Evolutionary conservation across 2,797 vertebrate genomes (phyloP).

Genomic region (Hoplostethus mediterraneus): DNA sequence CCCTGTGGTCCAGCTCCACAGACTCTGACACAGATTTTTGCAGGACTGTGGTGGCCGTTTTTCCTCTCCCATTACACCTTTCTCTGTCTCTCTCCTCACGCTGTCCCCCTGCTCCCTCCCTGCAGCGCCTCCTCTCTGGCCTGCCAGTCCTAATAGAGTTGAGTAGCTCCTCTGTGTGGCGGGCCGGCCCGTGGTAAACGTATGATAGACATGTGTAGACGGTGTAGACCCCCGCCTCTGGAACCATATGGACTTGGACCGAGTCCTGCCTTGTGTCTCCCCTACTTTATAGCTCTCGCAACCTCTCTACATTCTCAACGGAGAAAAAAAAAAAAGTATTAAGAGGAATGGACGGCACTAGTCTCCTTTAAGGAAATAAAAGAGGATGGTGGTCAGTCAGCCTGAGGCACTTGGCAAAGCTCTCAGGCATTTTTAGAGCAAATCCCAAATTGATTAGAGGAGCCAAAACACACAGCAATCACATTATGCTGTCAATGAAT

Average conservation of each 20-base stretch:
- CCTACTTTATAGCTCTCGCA: background rate
- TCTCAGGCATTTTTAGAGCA: conserved; percentile 33
- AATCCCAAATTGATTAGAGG: conserved; percentile 46
- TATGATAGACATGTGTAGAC: conserved; percentile 18
- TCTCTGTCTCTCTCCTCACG: background rate
- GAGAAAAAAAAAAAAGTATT: background rate
- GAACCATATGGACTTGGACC: background rate
- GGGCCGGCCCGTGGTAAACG: conserved; percentile 31
- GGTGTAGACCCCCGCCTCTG: background rate
- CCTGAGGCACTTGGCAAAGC: conserved; percentile 49
- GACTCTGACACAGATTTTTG: background rate
- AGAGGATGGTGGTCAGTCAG: conserved; percentile 17
- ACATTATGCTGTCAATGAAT: conserved; percentile 27
- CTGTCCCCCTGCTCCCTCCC: background rate
- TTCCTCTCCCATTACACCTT: conserved; percentile 34
- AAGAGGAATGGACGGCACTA: conserved; percentile 14
- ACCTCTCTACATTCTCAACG: background rate
- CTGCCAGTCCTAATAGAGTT: conserved; percentile 47
- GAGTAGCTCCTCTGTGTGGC: conserved; percentile 15
- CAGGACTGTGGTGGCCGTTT: conserved; percentile 1
- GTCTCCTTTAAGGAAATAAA: background rate
- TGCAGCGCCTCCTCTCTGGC: conserved; percentile 12
- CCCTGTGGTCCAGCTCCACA: no score
- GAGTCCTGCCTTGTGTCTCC: background rate
- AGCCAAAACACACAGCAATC: conserved; percentile 55